These are phyloP conservation scores for Pithys albifrons DNA, from an alignment of 2,113 vertebrate species.

Conservation along the genomic window DNA sequence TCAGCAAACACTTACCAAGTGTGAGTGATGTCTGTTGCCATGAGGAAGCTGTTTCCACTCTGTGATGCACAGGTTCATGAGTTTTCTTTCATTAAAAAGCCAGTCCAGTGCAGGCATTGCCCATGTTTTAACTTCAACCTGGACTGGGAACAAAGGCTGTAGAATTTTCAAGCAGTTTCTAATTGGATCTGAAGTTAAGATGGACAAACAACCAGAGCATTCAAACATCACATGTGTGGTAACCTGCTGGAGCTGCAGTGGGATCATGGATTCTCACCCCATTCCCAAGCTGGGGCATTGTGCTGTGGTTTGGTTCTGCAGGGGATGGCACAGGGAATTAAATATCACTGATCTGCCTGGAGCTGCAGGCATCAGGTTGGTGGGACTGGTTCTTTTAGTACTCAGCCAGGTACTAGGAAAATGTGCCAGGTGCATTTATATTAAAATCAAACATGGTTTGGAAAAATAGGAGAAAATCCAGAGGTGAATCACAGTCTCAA, in stretches of 20 bases:
- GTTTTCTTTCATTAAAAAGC: background rate
- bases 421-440: background rate
- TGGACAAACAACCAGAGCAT: background rate
- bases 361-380: background rate
- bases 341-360: background rate
- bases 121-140: background rate
- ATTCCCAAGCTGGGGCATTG: background rate
- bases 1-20: background rate
- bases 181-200: background rate
- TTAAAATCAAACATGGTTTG: background rate
- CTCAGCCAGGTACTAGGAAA: background rate
- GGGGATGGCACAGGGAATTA: background rate
- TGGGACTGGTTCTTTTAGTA: background rate
- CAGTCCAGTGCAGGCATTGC: background rate
- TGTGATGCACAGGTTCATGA: fast-evolving
- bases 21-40: background rate
- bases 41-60: background rate
- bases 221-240: background rate
- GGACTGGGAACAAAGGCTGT: background rate
- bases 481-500: background rate
- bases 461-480: background rate
- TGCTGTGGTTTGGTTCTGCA: background rate
- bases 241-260: background rate
- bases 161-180: background rate
- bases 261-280: background rate